Base-by-base conservation (phyloP, 2,797 vertebrate genomes). In the Clarias pachynema region DNA sequence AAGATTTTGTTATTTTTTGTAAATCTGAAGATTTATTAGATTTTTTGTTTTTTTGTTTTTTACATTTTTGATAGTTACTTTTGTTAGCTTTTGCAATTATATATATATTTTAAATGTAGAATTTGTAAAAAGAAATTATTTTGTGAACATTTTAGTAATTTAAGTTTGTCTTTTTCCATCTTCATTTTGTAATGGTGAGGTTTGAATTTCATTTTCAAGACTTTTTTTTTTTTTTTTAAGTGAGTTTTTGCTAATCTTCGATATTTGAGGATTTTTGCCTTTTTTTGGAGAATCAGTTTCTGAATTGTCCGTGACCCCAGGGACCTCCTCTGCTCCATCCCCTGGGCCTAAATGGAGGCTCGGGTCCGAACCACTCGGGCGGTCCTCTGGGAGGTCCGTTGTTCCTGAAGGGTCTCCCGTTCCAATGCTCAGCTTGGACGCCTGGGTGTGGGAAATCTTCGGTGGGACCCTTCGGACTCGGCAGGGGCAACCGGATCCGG, bases 321-420 rank as follows among this genome's bases (percentile, higher is more conserved):
- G 8, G 72, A 34, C 82, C 82, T 31, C 82, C 82, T 75, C 82
- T 49, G 60, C 6, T 66, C 82, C 82, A 83, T 26, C 37, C 26
- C 20, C 70, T 9, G 8, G 15, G 82, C 56, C 82, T 75, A 29
- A 83, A 63, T 0, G 37, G 18, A 75, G 70, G 82, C 57, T 49
- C 34, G 2, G 69, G 68, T 7, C 69, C 57, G 6, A 63, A 83
- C 31, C 81, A 49, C 37, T 31, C 57, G 15, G 70, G 20, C 0
- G 70, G 70, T 29, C 59, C 59, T 65, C 70, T 69, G 18, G 49
- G 63, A 0, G 81, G 57, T 74, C 82, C 70, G 24, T 49, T 40
- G 14, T 65, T 65, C 26, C 59, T 66, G 70, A 83, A 75, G 53
- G 37, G 26, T 8, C 59, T 49, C 60, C 14, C 44, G 18, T 31